These are phyloP conservation scores for Ichneumoninae sp. DNA, from an alignment of 2,888 invertebrate genomes.

Conservation along the genomic window DNA sequence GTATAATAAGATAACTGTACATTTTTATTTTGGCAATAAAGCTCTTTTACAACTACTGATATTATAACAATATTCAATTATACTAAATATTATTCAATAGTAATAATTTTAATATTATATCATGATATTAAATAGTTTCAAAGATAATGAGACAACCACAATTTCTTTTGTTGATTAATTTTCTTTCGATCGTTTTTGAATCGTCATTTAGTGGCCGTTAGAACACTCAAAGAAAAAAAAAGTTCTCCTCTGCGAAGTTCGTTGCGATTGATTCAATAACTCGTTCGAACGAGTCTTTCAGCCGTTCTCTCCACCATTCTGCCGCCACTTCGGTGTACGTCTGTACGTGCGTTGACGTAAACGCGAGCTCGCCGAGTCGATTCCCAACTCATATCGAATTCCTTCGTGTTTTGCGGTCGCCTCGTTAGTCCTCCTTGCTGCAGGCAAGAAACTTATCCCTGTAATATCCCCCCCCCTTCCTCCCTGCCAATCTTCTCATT, in stretches of 20 bases:
- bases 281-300: slow-evolving; percentile 27
- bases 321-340: neutral
- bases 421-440: slow-evolving; percentile 59
- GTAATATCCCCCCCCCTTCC: slow-evolving; percentile 1
- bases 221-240: neutral
- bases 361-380: slow-evolving; percentile 46
- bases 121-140: too few species aligned
- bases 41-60: too few species aligned
- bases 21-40: too few species aligned
- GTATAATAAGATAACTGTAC: too few species aligned
- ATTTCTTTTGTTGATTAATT: neutral
- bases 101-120: neutral
- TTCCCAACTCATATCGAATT: slow-evolving; percentile 65
- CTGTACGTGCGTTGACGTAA: slow-evolving; percentile 6
- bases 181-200: neutral
- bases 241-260: neutral
- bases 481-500: slow-evolving; percentile 17
- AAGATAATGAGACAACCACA: neutral
- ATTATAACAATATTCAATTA: too few species aligned
- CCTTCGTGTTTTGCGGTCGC: slow-evolving; percentile 58
- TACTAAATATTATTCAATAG: neutral
- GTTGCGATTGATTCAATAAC: slow-evolving; percentile 27
- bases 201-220: slow-evolving; percentile 9
- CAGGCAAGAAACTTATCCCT: slow-evolving; percentile 65
- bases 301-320: neutral